Conservation (phyloP, 1,140 invertebrate genomes). For the Apocrypta bakeri region DNA sequence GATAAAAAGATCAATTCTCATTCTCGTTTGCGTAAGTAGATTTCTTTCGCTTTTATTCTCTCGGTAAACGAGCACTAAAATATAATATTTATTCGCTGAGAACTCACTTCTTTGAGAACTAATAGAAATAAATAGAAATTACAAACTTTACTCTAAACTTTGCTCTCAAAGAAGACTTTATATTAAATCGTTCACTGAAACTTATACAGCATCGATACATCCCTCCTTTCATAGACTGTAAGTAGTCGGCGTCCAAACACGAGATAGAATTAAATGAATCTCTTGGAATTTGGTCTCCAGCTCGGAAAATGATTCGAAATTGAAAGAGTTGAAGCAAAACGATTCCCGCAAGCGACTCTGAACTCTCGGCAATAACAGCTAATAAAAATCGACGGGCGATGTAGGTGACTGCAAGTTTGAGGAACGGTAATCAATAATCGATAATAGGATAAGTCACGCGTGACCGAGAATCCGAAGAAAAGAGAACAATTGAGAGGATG, state of each 20-base stretch:
- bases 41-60: not conserved
- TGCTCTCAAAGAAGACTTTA: not conserved
- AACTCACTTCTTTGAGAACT: not conserved
- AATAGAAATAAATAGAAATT: not conserved
- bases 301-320: not conserved
- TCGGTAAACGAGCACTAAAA: not conserved
- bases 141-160: not conserved
- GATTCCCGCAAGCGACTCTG: not conserved
- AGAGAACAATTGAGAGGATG: too few species aligned
- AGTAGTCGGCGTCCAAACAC: not conserved
- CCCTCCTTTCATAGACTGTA: not conserved
- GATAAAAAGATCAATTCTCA: not conserved
- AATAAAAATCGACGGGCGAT: slow-evolving; percentile 6
- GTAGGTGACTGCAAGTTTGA: slow-evolving; percentile 5
- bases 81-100: not conserved
- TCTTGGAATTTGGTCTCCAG: not conserved
- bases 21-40: not conserved
- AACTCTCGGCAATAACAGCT: slow-evolving; percentile 5
- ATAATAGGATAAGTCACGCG: slow-evolving; percentile 31
- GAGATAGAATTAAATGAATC: not conserved
- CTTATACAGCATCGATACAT: not conserved
- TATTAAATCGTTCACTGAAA: not conserved
- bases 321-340: not conserved
- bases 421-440: slow-evolving; percentile 28
- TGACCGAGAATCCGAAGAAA: slow-evolving; percentile 16